phyloP scores from a whole-genome alignment of 2,113 vertebrate species.

The Bucco capensis region DNA sequence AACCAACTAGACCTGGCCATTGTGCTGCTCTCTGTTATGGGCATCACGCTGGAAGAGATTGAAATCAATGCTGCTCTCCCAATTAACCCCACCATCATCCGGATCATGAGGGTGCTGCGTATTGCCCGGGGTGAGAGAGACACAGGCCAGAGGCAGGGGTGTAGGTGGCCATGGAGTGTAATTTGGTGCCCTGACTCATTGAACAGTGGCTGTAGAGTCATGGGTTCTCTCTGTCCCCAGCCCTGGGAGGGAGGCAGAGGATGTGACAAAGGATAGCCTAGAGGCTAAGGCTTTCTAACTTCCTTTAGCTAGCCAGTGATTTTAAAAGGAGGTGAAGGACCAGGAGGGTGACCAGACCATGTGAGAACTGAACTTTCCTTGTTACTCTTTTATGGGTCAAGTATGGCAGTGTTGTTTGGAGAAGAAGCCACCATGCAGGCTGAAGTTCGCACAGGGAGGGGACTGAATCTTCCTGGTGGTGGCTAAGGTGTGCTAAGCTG shows the following conservation, averaged over 20 bases:
- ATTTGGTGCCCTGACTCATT: background rate
- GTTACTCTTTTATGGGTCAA: background rate
- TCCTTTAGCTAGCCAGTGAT: background rate
- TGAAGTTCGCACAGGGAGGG: background rate
- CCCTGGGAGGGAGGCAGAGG: background rate
- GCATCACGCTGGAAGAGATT: conserved; percentile 94
- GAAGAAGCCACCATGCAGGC: background rate
- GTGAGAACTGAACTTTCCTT: background rate
- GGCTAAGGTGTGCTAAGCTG: background rate
- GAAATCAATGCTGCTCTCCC: conserved; percentile 94
- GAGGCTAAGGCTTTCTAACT: background rate
- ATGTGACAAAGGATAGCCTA: background rate
- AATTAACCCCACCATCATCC: conserved; percentile 97
- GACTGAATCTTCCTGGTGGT: background rate
- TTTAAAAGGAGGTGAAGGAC: background rate
- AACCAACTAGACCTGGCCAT: conserved; percentile 97
- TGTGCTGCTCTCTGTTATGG: conserved; percentile 94
- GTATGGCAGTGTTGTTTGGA: background rate
- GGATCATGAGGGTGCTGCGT: conserved; percentile 95
- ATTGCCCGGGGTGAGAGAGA: conserved; percentile 86
- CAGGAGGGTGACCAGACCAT: background rate
- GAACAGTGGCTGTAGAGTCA: background rate
- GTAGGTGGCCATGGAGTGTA: background rate
- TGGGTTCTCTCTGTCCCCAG: background rate
- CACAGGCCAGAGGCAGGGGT: background rate